Conservation (phyloP, 53 echinoderm and acorn worm genomes). For the Apostichopus leukothele region DNA sequence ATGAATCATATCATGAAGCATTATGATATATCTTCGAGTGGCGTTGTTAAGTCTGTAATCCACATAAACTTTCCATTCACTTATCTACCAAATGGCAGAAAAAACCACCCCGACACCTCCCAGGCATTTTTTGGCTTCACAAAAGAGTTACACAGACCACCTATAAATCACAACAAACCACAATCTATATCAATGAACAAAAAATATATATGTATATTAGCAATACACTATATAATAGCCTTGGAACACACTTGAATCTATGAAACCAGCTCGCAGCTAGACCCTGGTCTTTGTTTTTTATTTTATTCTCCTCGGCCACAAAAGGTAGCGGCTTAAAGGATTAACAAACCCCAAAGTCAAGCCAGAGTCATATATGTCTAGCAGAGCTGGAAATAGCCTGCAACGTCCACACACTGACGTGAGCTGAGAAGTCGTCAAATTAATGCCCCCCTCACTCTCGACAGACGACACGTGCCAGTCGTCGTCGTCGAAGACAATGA, state of each 20-base stretch:
- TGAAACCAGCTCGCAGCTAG: not conserved
- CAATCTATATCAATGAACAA: not conserved
- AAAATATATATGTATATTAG: not conserved
- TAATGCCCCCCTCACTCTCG: not conserved
- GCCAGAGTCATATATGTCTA: not conserved
- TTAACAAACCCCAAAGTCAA: not conserved
- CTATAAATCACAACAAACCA: not conserved
- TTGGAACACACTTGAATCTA: too few species aligned
- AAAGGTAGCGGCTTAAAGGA: not conserved
- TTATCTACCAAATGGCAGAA: not conserved
- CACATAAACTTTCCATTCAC: not conserved
- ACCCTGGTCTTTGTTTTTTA: not conserved
- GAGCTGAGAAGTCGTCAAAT: not conserved
- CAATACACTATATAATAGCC: not conserved
- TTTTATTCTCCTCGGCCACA: not conserved
- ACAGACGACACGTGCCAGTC: slow-evolving; percentile 12
- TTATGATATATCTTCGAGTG: not conserved
- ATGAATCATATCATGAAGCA: not conserved
- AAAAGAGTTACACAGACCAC: not conserved
- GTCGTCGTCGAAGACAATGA: too few species aligned
- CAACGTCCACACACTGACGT: too few species aligned
- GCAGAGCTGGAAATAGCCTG: too few species aligned
- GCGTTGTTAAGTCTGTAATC: not conserved
- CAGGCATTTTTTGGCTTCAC: not conserved
- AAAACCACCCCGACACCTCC: not conserved